A percentile compares a stretch with the other conserved stretches of the same genome.
Conservation (phyloP, 2,888 invertebrate genomes). For the Tillus elongatus region DNA sequence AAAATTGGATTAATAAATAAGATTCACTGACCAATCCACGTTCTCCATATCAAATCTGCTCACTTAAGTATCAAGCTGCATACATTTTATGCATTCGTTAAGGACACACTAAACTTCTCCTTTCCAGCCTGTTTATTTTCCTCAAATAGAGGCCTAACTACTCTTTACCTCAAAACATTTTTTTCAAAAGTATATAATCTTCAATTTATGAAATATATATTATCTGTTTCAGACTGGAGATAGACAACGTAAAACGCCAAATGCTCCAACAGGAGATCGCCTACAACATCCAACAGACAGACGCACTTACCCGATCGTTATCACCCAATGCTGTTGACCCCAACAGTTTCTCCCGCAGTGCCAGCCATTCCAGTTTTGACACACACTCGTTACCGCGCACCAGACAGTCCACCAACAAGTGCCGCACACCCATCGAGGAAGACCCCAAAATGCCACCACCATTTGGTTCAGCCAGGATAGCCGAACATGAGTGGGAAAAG, state of each 20-base stretch:
- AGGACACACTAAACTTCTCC: too few relatives aligned
- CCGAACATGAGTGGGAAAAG: slow-evolving; percentile 86
- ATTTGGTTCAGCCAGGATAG: slow-evolving; percentile 45
- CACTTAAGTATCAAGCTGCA: too few relatives aligned
- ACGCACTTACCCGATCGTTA: slow-evolving; percentile 77
- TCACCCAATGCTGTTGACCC: slow-evolving; percentile 68
- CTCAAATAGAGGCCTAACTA: too few relatives aligned
- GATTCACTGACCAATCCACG: too few relatives aligned
- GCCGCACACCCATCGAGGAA: slow-evolving; percentile 52
- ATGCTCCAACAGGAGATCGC: slow-evolving; percentile 83
- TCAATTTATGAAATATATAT: too few relatives aligned
- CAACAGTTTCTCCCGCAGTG: slow-evolving; percentile 57
- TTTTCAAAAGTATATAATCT: too few relatives aligned
- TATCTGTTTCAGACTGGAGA: too few relatives aligned
- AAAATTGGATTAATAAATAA: too few relatives aligned
- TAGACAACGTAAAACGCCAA: slow-evolving; percentile 81
- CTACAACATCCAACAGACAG: slow-evolving; percentile 88
- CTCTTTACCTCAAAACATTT: too few relatives aligned
- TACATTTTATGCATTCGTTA: too few relatives aligned
- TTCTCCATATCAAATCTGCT: too few relatives aligned
- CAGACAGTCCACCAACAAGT: slow-evolving; percentile 45
- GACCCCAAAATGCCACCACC: slow-evolving; percentile 51
- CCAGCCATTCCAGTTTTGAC: slow-evolving; percentile 71
- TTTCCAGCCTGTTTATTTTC: too few relatives aligned
- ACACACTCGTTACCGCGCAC: slow-evolving; percentile 61